Evolutionary conservation across 2,888 invertebrate species (phyloP), one percentile per base, ranked within the genome.

Genomic region (Orthonevra nobilis): DNA sequence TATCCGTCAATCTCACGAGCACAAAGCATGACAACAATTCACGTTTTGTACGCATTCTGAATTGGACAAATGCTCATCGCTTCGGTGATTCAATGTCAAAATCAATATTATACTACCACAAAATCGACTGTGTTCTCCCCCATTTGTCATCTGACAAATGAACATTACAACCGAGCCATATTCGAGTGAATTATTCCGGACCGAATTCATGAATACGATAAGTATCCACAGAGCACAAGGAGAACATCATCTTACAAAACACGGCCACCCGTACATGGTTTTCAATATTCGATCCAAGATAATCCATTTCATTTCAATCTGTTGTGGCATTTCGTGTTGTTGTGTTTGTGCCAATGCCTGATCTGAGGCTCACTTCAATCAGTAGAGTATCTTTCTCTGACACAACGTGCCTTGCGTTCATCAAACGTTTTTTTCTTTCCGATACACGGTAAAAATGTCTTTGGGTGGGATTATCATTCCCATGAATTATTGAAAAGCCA

Each of bases 291-390:
- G 61, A 79, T 79, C 28, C 54, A 63, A 69, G 69, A 81, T 74
- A 81, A 74, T 81, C 81, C 63, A 69, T 74, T 81, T 81, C 54
- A 81, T 81, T 72, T 69, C 74, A 74, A 81, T 74, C 74, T 56
- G 48, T 42, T 70, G 44, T 68, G 79, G 50, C 56, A 73, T 73
- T 73, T 56, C 26, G 23, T 75, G 48, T 63, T 34, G 46, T 66
- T 52, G 32, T 46, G 28, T 63, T 48, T n/a, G 9, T 30, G 36
- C 28, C 52, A n/a, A n/a, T n/a, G 28, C 6, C 20, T 20, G 2
- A 28, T 15, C 26, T 40, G 58, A 23, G 42, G 48, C 48, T 38
- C 54, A 36, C 40, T 64, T 46, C 36, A 52, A 23, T 64, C 17
- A 46, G 32, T 28, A 61, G 34, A 6, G 23, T 10, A 12, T 58